These are phyloP conservation scores for Hydrocynus forskahlii DNA, from an alignment of 2,797 vertebrate species.

Conservation along the genomic window DNA sequence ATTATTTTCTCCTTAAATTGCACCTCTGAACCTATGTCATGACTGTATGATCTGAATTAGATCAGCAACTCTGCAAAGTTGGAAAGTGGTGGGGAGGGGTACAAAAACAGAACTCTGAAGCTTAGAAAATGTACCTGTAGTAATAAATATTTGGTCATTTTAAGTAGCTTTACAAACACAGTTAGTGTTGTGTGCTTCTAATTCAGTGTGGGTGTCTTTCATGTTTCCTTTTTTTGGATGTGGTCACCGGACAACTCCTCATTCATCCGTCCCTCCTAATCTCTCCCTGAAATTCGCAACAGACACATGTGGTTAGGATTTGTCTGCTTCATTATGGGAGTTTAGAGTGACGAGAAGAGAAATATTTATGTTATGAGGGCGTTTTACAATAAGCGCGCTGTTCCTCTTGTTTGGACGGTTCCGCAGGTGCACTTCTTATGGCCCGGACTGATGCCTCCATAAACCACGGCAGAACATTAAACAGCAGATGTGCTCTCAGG, in stretches of 20 bases:
- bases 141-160: background rate
- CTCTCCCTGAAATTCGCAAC: conserved; percentile 53
- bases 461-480: conserved; percentile 82
- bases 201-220: background rate
- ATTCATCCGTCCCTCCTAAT: conserved; percentile 21
- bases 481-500: conserved; percentile 79
- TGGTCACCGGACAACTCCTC: background rate
- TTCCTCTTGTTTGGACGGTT: conserved; percentile 87
- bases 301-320: conserved; percentile 84
- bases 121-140: background rate
- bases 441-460: conserved; percentile 83
- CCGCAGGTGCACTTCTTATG: conserved; percentile 85
- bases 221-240: background rate
- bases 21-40: too few species aligned
- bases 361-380: conserved; percentile 84
- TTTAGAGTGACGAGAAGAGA: conserved; percentile 80
- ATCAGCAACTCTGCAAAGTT: background rate
- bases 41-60: too few species aligned
- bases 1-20: too few species aligned
- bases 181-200: too few species aligned
- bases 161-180: background rate
- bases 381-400: conserved; percentile 86
- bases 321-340: conserved; percentile 78
- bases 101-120: background rate
- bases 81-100: background rate